Base-by-base conservation (phyloP, 2,113 vertebrate genomes). In the Salvelinus fontinalis region DNA sequence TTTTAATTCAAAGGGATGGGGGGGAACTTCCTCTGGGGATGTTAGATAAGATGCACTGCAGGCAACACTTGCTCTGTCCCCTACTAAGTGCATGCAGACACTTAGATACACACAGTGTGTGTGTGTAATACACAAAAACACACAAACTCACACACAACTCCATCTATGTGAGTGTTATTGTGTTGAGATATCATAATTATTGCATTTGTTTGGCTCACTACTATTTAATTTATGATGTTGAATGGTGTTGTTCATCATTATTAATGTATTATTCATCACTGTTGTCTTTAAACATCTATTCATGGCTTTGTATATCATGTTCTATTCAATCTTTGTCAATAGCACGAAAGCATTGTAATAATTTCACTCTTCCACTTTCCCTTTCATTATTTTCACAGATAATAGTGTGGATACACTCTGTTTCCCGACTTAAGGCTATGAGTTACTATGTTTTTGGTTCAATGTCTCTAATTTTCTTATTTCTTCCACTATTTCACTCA, bases 211-310 rank as follows among this genome's bases (percentile, higher is more conserved):
- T 84, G 71, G 22, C 69, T 76, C 22, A 27, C 73, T 81, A 80
- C 72, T 87, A 77, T 89, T 88, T 88, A 81, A 89, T 90, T 84
- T 81, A 89, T 90, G 76, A 85, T 39, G 68, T 54, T 16, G 49
- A 59, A 75, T 81, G 86, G 65, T 86, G 79, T 87, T 86, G 84
- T 88, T 70, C 65, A 73, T 51, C 66, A n/a, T 88, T 86, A 22
- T 88, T 86, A 81, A 89, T 88, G 69, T 78, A 90, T 89, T 86
- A 89, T 90, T 91, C 79, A 90, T 86, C 64, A 24, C 70, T 27
- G 67, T 79, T 83, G 84, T 86, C 81, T 87, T 85, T 80, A 84
- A 84, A 59, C 12, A 14, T 82, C 73, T 87, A 59, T 0, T 11
- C 78, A 76, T 83, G 73, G 76, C 31, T 51, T 67, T 84, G 83